A percentile compares a stretch with the other conserved stretches of the same genome.
phyloP scores from a whole-genome alignment of 2,797 vertebrate species.

The Ctenopoma kingsleyae region DNA sequence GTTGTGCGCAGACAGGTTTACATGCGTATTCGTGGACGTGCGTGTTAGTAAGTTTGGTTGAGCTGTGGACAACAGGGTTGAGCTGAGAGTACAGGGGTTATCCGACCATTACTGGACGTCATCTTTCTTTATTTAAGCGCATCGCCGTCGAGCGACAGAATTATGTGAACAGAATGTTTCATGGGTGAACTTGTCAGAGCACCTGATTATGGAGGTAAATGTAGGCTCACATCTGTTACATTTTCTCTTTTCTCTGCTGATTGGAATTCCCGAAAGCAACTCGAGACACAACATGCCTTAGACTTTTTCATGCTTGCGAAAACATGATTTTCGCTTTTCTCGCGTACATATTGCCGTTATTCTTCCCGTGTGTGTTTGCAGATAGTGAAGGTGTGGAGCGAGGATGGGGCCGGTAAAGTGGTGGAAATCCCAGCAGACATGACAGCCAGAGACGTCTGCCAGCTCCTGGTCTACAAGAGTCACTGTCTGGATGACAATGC shows the following conservation, averaged over 20 bases:
- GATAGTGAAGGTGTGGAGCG: constrained; percentile 97
- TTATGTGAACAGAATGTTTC: constrained; percentile 56
- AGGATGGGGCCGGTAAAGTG: constrained; percentile 96
- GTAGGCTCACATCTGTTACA: constrained; percentile 22
- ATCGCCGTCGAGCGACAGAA: constrained; percentile 48
- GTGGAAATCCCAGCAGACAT: constrained; percentile 96
- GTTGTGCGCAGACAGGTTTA: constrained; percentile 39
- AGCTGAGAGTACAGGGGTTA: constrained; percentile 46
- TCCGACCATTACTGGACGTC: constrained; percentile 64
- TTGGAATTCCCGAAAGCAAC: constrained; percentile 49
- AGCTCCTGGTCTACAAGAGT: constrained; percentile 96
- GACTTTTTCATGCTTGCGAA: constrained; percentile 4
- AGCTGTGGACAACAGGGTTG: constrained; percentile 68
- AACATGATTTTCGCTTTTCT: constrained; percentile 25
- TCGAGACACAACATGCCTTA: constrained; percentile 8
- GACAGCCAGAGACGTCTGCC: constrained; percentile 96
- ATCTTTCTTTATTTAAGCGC: constrained; percentile 38
- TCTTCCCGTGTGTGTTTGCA: constrained; percentile 74
- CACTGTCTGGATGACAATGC: constrained; percentile 97
- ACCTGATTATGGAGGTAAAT: constrained; percentile 76
- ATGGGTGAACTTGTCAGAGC: constrained; percentile 54
- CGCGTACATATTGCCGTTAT: constrained; percentile 1
- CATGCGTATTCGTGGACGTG: constrained; percentile 36
- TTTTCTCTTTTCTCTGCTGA: constrained; percentile 6
- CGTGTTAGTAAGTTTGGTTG: constrained; percentile 60